phyloP scores from a whole-genome alignment of 2,797 vertebrate species.

The Aselliscus stoliczkanus region DNA sequence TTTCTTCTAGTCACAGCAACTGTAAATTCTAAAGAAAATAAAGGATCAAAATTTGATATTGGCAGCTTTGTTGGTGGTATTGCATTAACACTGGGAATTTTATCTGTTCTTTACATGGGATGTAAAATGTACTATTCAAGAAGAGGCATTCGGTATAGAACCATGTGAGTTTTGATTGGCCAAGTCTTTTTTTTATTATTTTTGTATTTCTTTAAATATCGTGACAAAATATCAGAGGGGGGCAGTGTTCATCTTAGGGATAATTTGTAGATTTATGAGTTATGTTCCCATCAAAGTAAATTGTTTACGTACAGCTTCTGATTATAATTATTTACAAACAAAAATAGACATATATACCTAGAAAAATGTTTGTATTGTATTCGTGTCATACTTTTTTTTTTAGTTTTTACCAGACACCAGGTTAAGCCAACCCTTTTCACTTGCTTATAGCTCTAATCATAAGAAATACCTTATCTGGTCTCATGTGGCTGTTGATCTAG shows the following conservation, averaged over 20 bases:
- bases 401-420: neutral
- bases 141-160: conserved; percentile 85
- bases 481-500: neutral
- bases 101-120: conserved; percentile 82
- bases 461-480: neutral
- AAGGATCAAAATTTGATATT: conserved; percentile 80
- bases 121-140: conserved; percentile 84
- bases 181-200: neutral
- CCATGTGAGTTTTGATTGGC: conserved; percentile 82
- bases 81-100: conserved; percentile 80
- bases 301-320: neutral
- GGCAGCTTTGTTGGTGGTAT: conserved; percentile 87
- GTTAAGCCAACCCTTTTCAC: neutral
- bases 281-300: neutral
- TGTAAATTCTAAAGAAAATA: conserved; percentile 8
- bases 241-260: neutral
- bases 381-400: neutral
- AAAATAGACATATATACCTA: neutral
- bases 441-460: neutral
- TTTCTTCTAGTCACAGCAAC: conserved; percentile 75
- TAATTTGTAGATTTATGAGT: neutral
- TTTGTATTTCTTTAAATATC: neutral
- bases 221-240: neutral
- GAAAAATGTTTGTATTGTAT: neutral
- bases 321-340: neutral